A percentile compares a stretch with the other conserved stretches of the same genome.
phyloP scores from a whole-genome alignment of 2,113 vertebrate species.

The Casuarius casuarius region DNA sequence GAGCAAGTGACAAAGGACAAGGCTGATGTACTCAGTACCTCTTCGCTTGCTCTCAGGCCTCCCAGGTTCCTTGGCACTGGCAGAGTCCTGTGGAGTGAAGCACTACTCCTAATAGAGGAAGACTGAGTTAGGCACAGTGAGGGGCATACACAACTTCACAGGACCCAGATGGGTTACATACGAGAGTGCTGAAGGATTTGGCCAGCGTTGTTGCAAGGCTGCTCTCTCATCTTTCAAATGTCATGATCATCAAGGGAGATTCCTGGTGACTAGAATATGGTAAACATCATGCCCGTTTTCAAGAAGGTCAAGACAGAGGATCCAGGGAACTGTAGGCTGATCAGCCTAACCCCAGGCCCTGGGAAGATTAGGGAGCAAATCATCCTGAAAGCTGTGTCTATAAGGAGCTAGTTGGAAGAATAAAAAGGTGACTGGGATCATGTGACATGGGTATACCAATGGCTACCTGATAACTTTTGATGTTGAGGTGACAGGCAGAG shows the following conservation, averaged over 20 bases:
- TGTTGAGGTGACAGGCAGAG: not conserved
- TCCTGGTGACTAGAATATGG: not conserved
- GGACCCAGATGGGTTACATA: not conserved
- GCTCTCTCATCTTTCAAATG: not conserved
- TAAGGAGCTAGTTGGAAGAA: not conserved
- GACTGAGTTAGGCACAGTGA: not conserved
- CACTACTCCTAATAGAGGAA: not conserved
- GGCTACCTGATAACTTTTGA: not conserved
- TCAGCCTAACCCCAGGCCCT: not conserved
- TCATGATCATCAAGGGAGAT: not conserved
- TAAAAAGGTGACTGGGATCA: not conserved
- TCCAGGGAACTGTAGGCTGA: not conserved
- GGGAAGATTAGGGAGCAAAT: not conserved
- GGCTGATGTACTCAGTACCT: not conserved
- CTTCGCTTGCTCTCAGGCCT: too few species aligned
- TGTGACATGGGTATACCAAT: not conserved
- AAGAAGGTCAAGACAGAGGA: not conserved
- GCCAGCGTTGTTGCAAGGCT: not conserved
- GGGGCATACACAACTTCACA: not conserved
- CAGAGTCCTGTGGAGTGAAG: not conserved
- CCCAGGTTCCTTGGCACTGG: not conserved
- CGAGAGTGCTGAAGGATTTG: not conserved
- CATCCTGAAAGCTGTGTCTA: not conserved
- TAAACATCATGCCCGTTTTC: not conserved
- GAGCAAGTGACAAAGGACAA: not conserved